Conservation (phyloP, 2,113 vertebrate species). For the Gobio gobio region DNA sequence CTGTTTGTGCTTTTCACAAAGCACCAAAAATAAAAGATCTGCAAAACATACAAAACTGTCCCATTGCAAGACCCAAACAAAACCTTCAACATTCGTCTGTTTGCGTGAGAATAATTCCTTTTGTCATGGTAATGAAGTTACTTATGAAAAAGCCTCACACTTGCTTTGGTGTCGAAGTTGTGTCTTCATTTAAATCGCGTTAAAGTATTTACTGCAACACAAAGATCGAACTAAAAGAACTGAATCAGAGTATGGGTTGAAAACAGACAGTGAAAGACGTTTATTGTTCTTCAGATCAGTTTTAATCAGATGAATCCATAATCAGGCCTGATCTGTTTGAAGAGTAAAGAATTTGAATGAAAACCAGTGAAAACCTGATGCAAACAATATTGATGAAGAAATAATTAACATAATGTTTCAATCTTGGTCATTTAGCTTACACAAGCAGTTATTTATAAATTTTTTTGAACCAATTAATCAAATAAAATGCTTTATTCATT, state of each 20-base stretch:
- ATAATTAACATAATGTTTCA: not conserved
- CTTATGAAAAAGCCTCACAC: conserved; percentile 88
- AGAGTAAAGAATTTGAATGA: not conserved
- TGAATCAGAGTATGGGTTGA: conserved; percentile 13
- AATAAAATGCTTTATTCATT: not conserved
- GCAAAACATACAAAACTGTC: not conserved
- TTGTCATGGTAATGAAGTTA: conserved; percentile 89
- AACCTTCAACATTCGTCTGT: conserved; percentile 25
- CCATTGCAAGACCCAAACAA: not conserved
- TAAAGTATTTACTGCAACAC: conserved; percentile 70
- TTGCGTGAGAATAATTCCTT: conserved; percentile 67
- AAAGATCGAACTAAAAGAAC: conserved; percentile 36
- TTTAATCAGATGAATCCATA: conserved; percentile 28
- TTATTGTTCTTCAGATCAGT: conserved; percentile 26
- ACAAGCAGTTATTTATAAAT: not conserved
- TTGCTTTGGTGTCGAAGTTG: conserved; percentile 84
- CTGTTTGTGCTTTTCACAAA: conserved; percentile 19
- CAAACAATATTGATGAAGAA: conserved; percentile 1
- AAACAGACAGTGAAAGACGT: conserved; percentile 6
- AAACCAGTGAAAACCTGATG: not conserved
- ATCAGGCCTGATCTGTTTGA: conserved; percentile 19
- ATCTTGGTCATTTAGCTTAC: not conserved
- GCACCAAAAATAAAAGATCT: conserved; percentile 5
- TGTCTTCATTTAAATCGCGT: conserved; percentile 86
- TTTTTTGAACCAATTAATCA: not conserved